Evolutionary conservation across 2,113 vertebrate species (phyloP).

Genomic region (Myiopsitta monachus): DNA sequence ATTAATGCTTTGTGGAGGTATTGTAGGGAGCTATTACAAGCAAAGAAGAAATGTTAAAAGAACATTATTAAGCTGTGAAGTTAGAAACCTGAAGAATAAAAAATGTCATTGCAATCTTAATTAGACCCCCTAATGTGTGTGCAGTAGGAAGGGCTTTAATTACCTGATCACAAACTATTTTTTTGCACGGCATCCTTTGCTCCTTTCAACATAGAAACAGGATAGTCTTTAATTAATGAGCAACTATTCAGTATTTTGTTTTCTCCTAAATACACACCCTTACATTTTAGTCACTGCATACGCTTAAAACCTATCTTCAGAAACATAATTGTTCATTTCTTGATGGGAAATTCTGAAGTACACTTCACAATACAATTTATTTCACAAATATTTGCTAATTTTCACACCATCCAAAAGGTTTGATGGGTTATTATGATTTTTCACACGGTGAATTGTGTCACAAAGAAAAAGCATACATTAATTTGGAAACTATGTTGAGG

Average conservation of each 20-base stretch:
- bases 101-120: constrained; percentile 46
- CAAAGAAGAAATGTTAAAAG: constrained; percentile 12
- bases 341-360: constrained; percentile 20
- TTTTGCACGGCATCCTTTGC: constrained; percentile 9
- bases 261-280: not conserved
- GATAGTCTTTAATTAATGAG: constrained; percentile 41
- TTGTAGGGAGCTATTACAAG: not conserved
- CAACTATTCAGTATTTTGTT: constrained; percentile 6
- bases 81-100: constrained; percentile 26
- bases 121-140: constrained; percentile 41
- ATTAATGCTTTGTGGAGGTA: not conserved
- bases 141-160: constrained; percentile 45
- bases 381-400: constrained; percentile 49
- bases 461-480: not conserved
- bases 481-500: not conserved
- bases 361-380: constrained; percentile 7
- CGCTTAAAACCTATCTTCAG: not conserved
- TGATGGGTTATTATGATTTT: not conserved
- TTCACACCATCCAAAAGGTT: not conserved
- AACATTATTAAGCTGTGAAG: constrained; percentile 16
- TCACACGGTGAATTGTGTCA: not conserved
- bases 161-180: constrained; percentile 49
- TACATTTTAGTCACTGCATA: not conserved
- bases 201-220: not conserved
- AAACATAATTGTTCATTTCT: not conserved